Evolutionary conservation across 2,797 vertebrate genomes (phyloP).

Genomic region (Cottoperca gobio): DNA sequence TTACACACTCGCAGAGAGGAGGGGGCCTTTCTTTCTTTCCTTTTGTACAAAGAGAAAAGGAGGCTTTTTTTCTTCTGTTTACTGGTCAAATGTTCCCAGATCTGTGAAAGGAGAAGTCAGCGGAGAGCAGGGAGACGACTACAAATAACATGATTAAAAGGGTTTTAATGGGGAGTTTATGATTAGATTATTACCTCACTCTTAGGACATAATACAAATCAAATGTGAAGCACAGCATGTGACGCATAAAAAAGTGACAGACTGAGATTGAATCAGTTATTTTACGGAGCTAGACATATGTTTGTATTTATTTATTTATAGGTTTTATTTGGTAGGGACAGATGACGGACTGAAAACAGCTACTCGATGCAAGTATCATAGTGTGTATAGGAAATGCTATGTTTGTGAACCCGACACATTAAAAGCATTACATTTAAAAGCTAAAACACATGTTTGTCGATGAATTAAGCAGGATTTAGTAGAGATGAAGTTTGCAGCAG

Average conservation of each 20-base stretch:
- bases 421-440: too few relatives aligned
- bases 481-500: too few relatives aligned
- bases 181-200: background rate
- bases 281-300: background rate
- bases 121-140: background rate
- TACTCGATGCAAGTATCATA: too few relatives aligned
- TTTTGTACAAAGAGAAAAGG: constrained; percentile 11
- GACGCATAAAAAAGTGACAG: background rate
- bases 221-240: background rate
- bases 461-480: too few relatives aligned
- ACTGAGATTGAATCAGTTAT: background rate
- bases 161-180: background rate
- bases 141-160: background rate
- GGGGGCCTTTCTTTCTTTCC: background rate
- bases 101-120: constrained; percentile 13
- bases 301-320: background rate
- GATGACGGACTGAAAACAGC: too few relatives aligned
- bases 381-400: too few relatives aligned
- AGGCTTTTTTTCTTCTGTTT: background rate
- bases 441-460: too few relatives aligned
- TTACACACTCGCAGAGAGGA: background rate
- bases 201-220: background rate
- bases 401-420: too few relatives aligned
- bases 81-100: constrained; percentile 10
- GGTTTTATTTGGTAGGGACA: too few relatives aligned